Conservation (phyloP, 1,140 invertebrate genomes). For the Dufourea novaeangliae region DNA sequence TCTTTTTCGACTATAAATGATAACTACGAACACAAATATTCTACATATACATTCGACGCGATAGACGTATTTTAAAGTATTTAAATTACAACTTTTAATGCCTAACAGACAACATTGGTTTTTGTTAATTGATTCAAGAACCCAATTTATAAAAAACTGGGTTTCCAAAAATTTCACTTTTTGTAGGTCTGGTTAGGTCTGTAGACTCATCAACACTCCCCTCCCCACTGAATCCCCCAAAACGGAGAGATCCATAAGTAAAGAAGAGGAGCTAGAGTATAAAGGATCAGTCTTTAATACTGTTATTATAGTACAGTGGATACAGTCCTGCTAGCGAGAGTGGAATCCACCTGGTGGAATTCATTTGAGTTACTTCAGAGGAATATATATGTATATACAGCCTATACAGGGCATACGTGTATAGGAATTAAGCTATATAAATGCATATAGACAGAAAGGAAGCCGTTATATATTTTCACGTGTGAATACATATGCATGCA, state of each 20-base stretch:
- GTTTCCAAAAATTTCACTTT: slow-evolving; percentile 35
- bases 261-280: slow-evolving; percentile 50
- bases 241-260: slow-evolving; percentile 8
- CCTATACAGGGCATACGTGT: too few species aligned
- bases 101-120: not conserved
- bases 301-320: not conserved
- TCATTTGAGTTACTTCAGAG: not conserved
- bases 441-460: too few species aligned
- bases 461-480: too few species aligned
- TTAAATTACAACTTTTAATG: too few species aligned
- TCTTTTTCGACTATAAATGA: too few species aligned
- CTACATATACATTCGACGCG: too few species aligned
- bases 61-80: too few species aligned
- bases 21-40: too few species aligned
- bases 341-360: not conserved
- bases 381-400: slow-evolving; percentile 24
- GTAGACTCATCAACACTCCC: slow-evolving; percentile 15
- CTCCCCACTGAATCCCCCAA: not conserved
- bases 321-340: not conserved
- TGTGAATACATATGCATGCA: too few species aligned
- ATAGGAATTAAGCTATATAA: too few species aligned
- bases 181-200: slow-evolving; percentile 11
- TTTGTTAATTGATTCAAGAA: slow-evolving; percentile 33
- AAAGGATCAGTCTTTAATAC: slow-evolving; percentile 4
- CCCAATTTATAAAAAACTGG: slow-evolving; percentile 40